phyloP scores from a whole-genome alignment of 2,797 vertebrate species.

The Taeniopygia guttata region DNA sequence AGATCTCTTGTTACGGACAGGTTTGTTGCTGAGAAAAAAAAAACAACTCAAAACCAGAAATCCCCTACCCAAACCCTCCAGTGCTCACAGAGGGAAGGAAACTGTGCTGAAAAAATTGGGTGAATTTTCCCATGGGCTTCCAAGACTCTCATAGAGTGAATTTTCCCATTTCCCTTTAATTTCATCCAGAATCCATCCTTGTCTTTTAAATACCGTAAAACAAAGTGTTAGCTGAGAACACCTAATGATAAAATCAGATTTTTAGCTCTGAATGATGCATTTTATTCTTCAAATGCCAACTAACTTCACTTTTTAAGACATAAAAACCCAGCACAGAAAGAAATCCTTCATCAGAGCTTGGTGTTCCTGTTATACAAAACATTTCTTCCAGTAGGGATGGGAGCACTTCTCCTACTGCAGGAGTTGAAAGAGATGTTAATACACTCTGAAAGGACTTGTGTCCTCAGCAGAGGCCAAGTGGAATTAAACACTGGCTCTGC shows the following conservation, averaged over 20 bases:
- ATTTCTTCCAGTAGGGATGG: not conserved
- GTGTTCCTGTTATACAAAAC: not conserved
- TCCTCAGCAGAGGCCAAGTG: not conserved
- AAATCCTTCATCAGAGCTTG: not conserved
- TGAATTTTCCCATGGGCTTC: not conserved
- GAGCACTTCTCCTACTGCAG: not conserved
- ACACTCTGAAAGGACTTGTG: not conserved
- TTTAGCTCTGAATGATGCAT: not conserved
- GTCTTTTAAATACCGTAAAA: not conserved
- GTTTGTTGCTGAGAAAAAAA: not conserved
- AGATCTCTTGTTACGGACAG: not conserved
- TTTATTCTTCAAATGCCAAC: not conserved
- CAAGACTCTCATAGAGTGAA: not conserved
- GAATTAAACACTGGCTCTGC: not conserved
- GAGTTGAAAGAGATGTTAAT: not conserved
- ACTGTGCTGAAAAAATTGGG: not conserved
- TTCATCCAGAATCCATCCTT: not conserved
- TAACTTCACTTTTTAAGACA: not conserved
- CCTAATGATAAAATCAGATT: not conserved
- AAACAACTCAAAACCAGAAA: fast-evolving
- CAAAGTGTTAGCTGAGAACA: not conserved
- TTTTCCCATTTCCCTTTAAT: not conserved
- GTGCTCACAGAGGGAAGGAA: not conserved
- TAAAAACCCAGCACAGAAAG: not conserved
- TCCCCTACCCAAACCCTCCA: not conserved